Base-by-base conservation (phyloP, 1,140 invertebrate species). In the Danaus plexippus region DNA sequence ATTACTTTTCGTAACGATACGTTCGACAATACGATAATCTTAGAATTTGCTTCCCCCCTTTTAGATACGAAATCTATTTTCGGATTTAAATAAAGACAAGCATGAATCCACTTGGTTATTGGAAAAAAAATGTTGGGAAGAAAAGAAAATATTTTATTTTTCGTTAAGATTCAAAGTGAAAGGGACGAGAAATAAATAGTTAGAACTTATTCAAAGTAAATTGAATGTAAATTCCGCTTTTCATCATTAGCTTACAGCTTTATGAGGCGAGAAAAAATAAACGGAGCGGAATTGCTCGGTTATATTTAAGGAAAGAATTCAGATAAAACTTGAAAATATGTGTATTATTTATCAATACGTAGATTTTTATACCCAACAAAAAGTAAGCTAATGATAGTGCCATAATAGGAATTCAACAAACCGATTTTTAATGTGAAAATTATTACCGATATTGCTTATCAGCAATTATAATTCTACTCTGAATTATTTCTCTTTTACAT, bases 131-230 rank as follows among this genome's bases (percentile, higher is more conserved):
- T 57, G 55, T 50, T 48, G 47, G 32, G 32, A 18, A 60, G 57
- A 63, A 43, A 55, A 47, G 50, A 52, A 63, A 60, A 57, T 67
- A 67, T 67, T 57, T 60, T 45, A 48, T 44, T 56, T 18, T 52
- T 60, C 60, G 54, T 40, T 11, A 43, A 50, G 47, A 32, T 32
- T 32, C 22, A 32, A 32, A 32, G 22, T 6, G 41, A 46, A 54
- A 15, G 57, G 52, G 48, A 59, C 47, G 46, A 43, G 18, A 43
- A 54, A 54, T 13, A 41, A 55, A 59, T 59, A 15, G 52, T 32
- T 41, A 41, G 57, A 54, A 46, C 42, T 41, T 54, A 59, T 54
- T 59, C 52, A 53, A 59, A 59, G 54, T 59, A 59, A 59, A 59
- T 59, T 54, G 52, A 43, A 59, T 54, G 57, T 49, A 59, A 59